Evolutionary conservation across 2,888 invertebrate genomes (phyloP).

Genomic region (Nomada lathburiana): DNA sequence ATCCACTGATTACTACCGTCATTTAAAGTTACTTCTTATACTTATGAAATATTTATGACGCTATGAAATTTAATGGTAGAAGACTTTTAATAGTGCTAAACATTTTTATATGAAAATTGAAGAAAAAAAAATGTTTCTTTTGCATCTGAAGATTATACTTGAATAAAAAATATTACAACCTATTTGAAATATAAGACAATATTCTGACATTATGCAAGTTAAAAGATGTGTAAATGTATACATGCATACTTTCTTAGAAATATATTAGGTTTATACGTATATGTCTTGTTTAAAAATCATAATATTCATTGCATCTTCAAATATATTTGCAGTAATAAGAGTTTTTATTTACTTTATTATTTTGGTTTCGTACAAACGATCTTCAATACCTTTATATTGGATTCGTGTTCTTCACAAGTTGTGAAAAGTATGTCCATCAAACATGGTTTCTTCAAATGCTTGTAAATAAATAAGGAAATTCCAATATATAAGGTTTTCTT

Average conservation of each 20-base stretch:
- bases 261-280: slow-evolving; percentile 25
- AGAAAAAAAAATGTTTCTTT: neutral
- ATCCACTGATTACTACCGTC: neutral
- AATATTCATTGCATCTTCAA: slow-evolving; percentile 38
- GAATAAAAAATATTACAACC: neutral
- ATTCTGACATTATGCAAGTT: neutral
- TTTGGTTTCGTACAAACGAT: slow-evolving; percentile 60
- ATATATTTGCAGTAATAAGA: slow-evolving; percentile 33
- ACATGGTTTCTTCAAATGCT: slow-evolving; percentile 70
- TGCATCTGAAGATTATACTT: neutral
- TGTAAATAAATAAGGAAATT: slow-evolving; percentile 70
- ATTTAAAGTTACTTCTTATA: neutral
- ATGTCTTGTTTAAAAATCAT: slow-evolving; percentile 16
- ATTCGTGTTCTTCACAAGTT: slow-evolving; percentile 67
- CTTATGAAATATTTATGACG: neutral
- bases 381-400: slow-evolving; percentile 68
- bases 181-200: neutral
- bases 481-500: slow-evolving; percentile 66
- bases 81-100: slow-evolving; percentile 37
- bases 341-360: slow-evolving; percentile 47
- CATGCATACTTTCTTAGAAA: slow-evolving; percentile 1
- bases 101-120: neutral
- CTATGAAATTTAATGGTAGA: neutral
- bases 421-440: slow-evolving; percentile 69
- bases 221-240: slow-evolving; percentile 14